Evolutionary conservation across 2,113 vertebrate species (phyloP).

Genomic region (Coptodon bakossiorum): DNA sequence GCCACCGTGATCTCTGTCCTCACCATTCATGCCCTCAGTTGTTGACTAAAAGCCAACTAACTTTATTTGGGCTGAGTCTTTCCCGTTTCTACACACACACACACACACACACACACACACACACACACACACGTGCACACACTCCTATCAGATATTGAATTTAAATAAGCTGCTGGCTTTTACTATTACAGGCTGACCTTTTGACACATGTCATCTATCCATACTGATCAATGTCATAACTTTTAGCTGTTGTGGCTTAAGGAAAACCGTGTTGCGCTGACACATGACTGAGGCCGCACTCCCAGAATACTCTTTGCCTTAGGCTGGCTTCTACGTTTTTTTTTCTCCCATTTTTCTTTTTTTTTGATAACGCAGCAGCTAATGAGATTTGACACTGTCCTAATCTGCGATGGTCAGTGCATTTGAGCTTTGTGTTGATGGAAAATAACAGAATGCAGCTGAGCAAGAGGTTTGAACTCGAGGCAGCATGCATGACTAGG

Average conservation of each 20-base stretch:
- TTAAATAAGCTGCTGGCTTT: not conserved
- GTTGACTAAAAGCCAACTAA: not conserved
- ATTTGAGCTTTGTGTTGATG: constrained; percentile 2
- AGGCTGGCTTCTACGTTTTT: not conserved
- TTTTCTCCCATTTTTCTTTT: no score
- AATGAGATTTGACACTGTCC: constrained; percentile 10
- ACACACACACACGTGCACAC: not conserved
- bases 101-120: no score
- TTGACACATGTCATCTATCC: not conserved
- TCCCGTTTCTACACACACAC: not conserved
- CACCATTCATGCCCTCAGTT: not conserved
- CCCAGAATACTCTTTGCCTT: not conserved
- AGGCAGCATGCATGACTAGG: constrained; percentile 48
- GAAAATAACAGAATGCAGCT: constrained; percentile 23
- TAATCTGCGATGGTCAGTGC: not conserved
- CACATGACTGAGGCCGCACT: not conserved
- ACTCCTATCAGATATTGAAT: not conserved
- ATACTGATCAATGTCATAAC: not conserved
- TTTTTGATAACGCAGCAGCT: not conserved
- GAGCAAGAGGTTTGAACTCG: constrained; percentile 11
- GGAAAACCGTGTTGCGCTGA: not conserved
- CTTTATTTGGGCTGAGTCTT: not conserved
- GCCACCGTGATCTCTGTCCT: not conserved
- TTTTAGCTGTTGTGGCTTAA: not conserved
- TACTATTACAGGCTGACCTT: not conserved